Evolutionary conservation across 1,140 invertebrate species (phyloP), one percentile per base, ranked within the genome.

Genomic region (Bombus fervidus): DNA sequence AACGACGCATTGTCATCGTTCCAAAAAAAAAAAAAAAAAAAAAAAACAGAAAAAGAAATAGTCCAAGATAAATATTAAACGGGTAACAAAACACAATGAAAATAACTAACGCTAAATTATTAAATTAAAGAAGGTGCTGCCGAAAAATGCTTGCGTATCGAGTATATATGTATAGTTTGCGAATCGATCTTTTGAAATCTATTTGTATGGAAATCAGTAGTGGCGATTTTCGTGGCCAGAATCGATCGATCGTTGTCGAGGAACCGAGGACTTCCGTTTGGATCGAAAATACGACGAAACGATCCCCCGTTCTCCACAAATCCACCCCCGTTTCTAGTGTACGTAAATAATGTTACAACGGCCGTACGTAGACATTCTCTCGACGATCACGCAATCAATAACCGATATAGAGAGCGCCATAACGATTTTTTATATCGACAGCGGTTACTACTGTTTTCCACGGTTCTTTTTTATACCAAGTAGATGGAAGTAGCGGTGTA

Each of bases 241-340:
- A 31, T 64, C 37, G 28, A 3, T 18, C 10, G 39, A 74, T 59
- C 39, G 13, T 25, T 4, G 22, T 66, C 31, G 47, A 18, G n/a
- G 59, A 47, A 31, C 41, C 18, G 81, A 74, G 31, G 39, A 64
- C 81, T 82, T 82, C 81, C 81, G 81, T 62, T 82, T 82, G 53
- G 39, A 73, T 82, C 69, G 53, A 39, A 82, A 37, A 53, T 64
- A 74, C 81, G 39, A 74, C 37, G 37, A 71, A 71, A 78, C 37
- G 74, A 62, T 64, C 28, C 28, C 75, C 2, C 28, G 6, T 39
- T 28, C 5, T 62, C 59, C 10, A 62, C 3, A 28, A n/a, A 39
- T 41, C 22, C 43, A 47, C 6, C 59, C 34, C 39, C 39, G 39
- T 64, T 64, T 1, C 4, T 77, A 64, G 25, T 18, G 12, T 39